phyloP scores from a whole-genome alignment of 2,888 invertebrate species.

The Ernsta delagoae region DNA sequence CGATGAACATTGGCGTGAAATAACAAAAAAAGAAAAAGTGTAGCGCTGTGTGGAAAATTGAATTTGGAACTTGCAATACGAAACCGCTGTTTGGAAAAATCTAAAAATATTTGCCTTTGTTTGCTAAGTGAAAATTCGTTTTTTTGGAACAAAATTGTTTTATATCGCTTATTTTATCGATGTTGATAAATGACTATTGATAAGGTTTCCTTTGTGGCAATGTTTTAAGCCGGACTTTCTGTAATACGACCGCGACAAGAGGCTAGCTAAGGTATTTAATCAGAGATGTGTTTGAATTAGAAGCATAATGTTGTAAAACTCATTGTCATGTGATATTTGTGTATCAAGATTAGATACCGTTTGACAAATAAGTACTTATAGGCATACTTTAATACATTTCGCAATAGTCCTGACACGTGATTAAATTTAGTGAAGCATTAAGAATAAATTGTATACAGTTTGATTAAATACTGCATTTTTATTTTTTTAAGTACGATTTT shows the following conservation, averaged over 20 bases:
- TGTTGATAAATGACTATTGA: neutral
- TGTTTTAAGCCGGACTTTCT: neutral
- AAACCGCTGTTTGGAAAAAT: neutral
- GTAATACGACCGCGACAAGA: neutral
- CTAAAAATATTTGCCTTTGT: neutral
- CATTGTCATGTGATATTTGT: no score
- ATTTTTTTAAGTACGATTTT: neutral
- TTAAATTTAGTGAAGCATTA: neutral
- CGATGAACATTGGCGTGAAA: neutral
- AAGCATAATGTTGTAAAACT: no score
- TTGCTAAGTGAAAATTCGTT: neutral
- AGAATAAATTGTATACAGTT: conserved; percentile 47
- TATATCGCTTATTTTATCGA: neutral
- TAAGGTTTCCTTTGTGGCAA: neutral
- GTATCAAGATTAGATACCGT: no score
- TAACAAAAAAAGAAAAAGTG: neutral
- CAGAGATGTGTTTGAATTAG: neutral
- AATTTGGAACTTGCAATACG: neutral
- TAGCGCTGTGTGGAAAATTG: neutral
- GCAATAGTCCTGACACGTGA: neutral
- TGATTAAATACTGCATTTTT: neutral
- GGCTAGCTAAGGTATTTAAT: neutral
- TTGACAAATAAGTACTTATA: neutral
- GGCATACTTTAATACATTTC: neutral
- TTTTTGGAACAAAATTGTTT: neutral